Conservation (phyloP, 2,797 vertebrate genomes). For the Denticeps clupeoides region DNA sequence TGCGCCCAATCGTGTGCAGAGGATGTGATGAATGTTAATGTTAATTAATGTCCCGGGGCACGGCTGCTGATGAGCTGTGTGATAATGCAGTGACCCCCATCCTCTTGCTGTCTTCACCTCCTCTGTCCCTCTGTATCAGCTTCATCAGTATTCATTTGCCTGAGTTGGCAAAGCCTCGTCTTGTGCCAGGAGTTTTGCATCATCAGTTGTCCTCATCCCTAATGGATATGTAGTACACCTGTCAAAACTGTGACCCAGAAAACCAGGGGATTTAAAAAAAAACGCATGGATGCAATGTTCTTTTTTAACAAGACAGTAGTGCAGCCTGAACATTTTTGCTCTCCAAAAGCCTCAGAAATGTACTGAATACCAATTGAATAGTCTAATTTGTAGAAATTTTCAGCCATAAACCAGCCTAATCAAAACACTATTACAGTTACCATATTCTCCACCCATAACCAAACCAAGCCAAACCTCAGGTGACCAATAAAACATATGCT, state of each 20-base stretch:
- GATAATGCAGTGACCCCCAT: neutral
- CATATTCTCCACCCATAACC: no score
- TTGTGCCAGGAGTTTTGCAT: neutral
- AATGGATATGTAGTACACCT: constrained; percentile 35
- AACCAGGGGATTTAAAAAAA: constrained; percentile 2
- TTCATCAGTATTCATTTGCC: constrained; percentile 23
- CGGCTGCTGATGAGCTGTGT: neutral
- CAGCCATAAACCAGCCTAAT: no score
- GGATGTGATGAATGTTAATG: neutral
- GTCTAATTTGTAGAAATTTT: no score
- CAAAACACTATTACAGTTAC: no score
- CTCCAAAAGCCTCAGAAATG: no score
- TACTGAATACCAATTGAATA: no score
- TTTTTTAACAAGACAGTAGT: no score
- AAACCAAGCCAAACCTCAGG: no score
- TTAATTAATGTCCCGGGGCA: neutral
- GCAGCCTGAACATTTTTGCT: no score
- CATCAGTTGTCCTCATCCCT: constrained; percentile 6
- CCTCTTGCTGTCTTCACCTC: neutral
- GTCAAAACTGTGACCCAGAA: constrained; percentile 32
- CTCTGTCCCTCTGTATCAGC: neutral
- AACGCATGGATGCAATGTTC: neutral
- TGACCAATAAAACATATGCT: no score
- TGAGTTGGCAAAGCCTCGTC: neutral
- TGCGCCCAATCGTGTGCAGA: neutral